phyloP scores from a whole-genome alignment of 2,888 invertebrate genomes.

The Phaonia tiefii region DNA sequence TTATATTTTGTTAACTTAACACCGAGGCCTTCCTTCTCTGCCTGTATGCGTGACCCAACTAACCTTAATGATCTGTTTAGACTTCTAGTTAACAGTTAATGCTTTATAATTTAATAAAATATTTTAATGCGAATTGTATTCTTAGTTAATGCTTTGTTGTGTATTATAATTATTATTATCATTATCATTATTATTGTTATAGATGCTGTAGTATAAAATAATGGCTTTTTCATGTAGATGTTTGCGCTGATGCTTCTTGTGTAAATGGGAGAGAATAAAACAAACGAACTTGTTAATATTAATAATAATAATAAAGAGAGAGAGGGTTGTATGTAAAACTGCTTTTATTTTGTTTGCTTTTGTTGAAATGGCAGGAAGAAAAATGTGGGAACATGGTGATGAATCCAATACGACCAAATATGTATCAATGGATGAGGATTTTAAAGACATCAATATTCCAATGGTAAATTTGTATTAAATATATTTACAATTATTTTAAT shows the following conservation, averaged over 20 bases:
- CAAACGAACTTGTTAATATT: no score
- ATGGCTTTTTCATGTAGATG: constrained; percentile 55
- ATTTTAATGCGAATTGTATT: no score
- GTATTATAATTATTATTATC: no score
- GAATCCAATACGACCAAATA: no score
- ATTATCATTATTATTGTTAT: constrained; percentile 24
- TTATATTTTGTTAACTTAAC: no score
- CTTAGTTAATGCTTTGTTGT: no score
- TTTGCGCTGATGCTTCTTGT: constrained; percentile 27
- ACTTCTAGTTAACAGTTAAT: constrained; percentile 4
- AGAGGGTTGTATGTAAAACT: not conserved
- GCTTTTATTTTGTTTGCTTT: constrained; percentile 52
- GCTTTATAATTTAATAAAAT: not conserved
- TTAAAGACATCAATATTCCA: no score
- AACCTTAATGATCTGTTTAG: not conserved
- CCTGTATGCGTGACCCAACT: not conserved
- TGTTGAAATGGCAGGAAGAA: not conserved
- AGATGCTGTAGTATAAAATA: constrained; percentile 29
- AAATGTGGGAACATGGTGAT: constrained; percentile 2
- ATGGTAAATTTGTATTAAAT: constrained; percentile 3
- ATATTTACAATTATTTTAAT: no score
- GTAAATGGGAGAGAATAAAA: not conserved
- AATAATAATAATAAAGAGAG: constrained; percentile 13
- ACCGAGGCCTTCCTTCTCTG: not conserved
- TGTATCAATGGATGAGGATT: no score